Evolutionary conservation across 53 echinoderm and acorn worm species (phyloP), one percentile per base, ranked within the genome.

Genomic region (Glandiceps talaboti): DNA sequence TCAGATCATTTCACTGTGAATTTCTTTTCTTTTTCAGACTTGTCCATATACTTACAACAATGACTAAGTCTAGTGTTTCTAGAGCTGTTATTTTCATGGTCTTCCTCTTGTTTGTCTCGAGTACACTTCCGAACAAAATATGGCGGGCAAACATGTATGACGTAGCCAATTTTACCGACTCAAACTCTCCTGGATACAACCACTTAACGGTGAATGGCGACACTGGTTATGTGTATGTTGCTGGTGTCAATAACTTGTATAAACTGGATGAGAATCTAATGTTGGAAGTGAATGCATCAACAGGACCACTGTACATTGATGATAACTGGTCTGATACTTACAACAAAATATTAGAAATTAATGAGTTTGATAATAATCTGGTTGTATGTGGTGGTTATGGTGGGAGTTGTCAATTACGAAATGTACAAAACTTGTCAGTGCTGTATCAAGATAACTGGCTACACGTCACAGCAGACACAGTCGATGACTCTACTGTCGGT

Each of bases 141-240:
- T n/a, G n/a, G n/a, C n/a, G n/a, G n/a, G 64, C 64, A 45, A 45
- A 45, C 64, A 45, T 45, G 6, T 45, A 45, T 45, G 64, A 45
- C 6, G 64, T 45, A 12, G 64, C 64, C 6, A 45, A 12, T 45
- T 45, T 45, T 20, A 77, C 78, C 31, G 74, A 74, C 32, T 74
- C 79, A 27, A 73, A 84, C 79, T 27, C 74, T 32, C 78, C 79
- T 14, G 74, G 28, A 20, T 79, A 78, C 84, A 84, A 79, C 80
- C 80, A 33, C 33, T 27, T 79, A 28, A 79, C 80, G 33, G 33
- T 33, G 28, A 6, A 79, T 33, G 73, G 32, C 29, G 30, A 73
- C 74, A 84, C 79, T 1, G 84, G 84, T 32, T 77, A 84, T 79
- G 33, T 84, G 74, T 84, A 84, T 27, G 33, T 79, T 26, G 80